Evolutionary conservation across 2,797 vertebrate genomes (phyloP).

Genomic region (Chiroxiphia lanceolata): DNA sequence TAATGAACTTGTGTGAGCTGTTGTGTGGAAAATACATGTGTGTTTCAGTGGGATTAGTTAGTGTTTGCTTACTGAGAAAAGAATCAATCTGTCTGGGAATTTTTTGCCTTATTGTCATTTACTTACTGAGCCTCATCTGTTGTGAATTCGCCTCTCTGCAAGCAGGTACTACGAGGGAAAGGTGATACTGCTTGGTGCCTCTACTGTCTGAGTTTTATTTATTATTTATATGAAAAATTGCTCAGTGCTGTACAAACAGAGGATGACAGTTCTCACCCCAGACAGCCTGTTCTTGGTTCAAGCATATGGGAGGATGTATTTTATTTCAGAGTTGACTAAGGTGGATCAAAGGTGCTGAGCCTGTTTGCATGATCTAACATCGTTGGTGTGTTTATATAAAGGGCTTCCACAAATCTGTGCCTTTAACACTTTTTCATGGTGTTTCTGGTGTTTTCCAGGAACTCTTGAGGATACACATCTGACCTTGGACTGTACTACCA

Average conservation of each 20-base stretch:
- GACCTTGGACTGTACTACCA: fast-evolving
- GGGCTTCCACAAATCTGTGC: background rate
- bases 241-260: background rate
- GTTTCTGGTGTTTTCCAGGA: background rate
- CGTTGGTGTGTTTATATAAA: background rate
- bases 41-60: background rate
- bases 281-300: background rate
- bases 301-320: background rate
- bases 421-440: background rate
- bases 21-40: fast-evolving
- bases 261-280: background rate
- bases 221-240: background rate
- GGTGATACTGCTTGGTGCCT: background rate
- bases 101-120: background rate
- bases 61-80: fast-evolving
- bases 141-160: background rate
- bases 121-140: background rate
- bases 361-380: background rate
- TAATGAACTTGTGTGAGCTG: background rate
- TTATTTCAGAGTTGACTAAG: background rate
- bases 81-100: background rate
- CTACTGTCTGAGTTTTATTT: background rate
- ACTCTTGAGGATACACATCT: background rate
- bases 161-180: background rate
- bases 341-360: background rate